Base-by-base conservation (phyloP, 1,140 invertebrate genomes). In the Chironomus tepperi region DNA sequence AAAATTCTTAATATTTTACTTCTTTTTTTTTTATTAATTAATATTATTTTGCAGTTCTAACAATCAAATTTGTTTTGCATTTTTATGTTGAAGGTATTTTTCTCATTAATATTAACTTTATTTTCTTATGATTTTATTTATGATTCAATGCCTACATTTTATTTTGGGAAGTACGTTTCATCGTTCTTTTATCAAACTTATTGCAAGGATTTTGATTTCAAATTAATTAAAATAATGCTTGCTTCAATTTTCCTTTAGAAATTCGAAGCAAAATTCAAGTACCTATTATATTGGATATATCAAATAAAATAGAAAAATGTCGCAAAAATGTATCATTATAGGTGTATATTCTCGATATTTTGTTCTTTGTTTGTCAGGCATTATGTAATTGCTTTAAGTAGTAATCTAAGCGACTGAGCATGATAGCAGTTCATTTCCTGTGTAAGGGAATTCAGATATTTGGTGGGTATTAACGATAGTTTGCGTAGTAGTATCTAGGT, bases 1-100 rank as follows among this genome's bases (percentile, higher is more conserved):
- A n/a, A 57, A 57, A 57, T 15, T 57, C n/a, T 47, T 57, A 5
- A 57, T n/a, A 5, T 57, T 57, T n/a, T n/a, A n/a, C 10, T 57
- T n/a, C 12, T 57, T n/a, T 57, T 57, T 15, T 57, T 57, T 57
- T n/a, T n/a, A n/a, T n/a, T n/a, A n/a, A 57, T 57, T 57, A 5
- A 47, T 57, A n/a, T 57, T 57, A n/a, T 57, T 12, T 57, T 57
- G 47, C 47, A 57, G 12, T 57, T 57, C 47, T 57, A 57, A 57
- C 47, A 57, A 57, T 57, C n/a, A 57, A 57, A 57, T 57, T 57
- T 57, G n/a, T 57, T 34, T 34, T 34, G 24, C 24, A 34, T 34
- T 34, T 34, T 34, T 34, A 34, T 34, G 24, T 34, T 34, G 24
- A 34, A 34, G 24, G 24, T 34, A 34, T 34, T 34, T 57, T 5